Evolutionary conservation across 2,113 vertebrate genomes (phyloP).

Genomic region (Okapia johnstoni): DNA sequence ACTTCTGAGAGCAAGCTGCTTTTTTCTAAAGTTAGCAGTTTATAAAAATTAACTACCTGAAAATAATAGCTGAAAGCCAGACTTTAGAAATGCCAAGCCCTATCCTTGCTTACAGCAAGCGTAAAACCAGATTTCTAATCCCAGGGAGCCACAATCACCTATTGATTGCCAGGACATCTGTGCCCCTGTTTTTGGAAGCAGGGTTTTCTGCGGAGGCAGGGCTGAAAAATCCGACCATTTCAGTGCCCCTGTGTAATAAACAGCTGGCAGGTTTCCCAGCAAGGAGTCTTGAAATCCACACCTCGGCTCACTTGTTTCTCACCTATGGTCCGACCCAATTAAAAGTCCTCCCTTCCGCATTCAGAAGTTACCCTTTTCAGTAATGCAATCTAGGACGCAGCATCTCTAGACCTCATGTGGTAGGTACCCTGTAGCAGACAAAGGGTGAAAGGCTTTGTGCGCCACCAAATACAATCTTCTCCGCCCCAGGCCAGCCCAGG

Average conservation of each 20-base stretch:
- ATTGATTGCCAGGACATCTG: conserved; percentile 18
- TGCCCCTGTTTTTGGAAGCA: conserved; percentile 38
- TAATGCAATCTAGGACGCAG: neutral
- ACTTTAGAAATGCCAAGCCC: neutral
- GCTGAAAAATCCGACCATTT: neutral
- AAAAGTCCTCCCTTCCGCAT: neutral
- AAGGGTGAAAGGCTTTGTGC: conserved; percentile 46
- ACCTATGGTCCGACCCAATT: neutral
- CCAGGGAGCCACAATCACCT: conserved; percentile 21
- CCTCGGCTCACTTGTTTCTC: neutral
- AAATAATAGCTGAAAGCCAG: conserved; percentile 34
- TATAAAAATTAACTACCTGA: neutral
- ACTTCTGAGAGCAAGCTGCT: neutral
- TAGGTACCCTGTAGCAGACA: conserved; percentile 20
- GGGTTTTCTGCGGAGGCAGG: conserved; percentile 41
- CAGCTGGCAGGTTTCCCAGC: neutral
- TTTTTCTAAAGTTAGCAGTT: neutral
- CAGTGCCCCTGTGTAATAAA: neutral
- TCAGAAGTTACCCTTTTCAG: conserved; percentile 1
- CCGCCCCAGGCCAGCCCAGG: neutral
- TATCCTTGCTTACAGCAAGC: conserved; percentile 34
- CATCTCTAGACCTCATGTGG: neutral
- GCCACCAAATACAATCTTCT: neutral
- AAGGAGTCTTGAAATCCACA: neutral
- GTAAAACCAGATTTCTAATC: conserved; percentile 62